phyloP scores from a whole-genome alignment of 2,797 vertebrate genomes.

The Mormyrops attenuatus region DNA sequence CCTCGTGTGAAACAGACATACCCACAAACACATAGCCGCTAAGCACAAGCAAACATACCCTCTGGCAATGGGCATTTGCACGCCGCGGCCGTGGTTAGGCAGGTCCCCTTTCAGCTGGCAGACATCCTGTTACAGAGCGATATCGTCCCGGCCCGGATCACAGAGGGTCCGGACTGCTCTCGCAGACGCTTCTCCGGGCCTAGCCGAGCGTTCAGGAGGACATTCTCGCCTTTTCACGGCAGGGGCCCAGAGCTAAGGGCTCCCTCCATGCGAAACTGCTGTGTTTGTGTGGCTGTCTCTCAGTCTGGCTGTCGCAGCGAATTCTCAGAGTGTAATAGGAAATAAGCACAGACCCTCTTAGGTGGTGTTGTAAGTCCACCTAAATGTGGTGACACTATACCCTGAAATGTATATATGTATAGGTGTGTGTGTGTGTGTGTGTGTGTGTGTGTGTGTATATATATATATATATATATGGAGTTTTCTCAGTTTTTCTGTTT shows the following conservation, averaged over 20 bases:
- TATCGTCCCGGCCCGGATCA: not conserved
- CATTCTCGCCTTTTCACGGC: not conserved
- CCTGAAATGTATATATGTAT: not conserved
- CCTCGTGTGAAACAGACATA: not conserved
- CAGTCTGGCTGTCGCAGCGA: not conserved
- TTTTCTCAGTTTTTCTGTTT: not conserved
- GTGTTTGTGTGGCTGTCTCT: not conserved
- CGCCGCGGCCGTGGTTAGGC: not conserved
- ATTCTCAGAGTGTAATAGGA: not conserved
- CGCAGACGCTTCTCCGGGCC: not conserved
- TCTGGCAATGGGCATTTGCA: not conserved
- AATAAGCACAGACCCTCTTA: not conserved
- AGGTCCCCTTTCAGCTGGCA: not conserved
- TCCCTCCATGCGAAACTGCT: not conserved
- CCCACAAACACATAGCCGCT: slow-evolving; percentile 4
- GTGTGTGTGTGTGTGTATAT: not conserved
- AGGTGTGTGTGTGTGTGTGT: not conserved
- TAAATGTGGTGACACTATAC: not conserved
- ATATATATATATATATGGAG: not conserved
- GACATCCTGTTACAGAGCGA: not conserved
- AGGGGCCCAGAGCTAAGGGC: not conserved
- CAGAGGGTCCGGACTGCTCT: not conserved
- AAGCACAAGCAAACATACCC: slow-evolving; percentile 25
- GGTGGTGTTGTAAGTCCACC: not conserved
- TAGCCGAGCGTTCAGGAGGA: not conserved